phyloP scores from a whole-genome alignment of 2,888 invertebrate genomes.

The Eudemis profundana region DNA sequence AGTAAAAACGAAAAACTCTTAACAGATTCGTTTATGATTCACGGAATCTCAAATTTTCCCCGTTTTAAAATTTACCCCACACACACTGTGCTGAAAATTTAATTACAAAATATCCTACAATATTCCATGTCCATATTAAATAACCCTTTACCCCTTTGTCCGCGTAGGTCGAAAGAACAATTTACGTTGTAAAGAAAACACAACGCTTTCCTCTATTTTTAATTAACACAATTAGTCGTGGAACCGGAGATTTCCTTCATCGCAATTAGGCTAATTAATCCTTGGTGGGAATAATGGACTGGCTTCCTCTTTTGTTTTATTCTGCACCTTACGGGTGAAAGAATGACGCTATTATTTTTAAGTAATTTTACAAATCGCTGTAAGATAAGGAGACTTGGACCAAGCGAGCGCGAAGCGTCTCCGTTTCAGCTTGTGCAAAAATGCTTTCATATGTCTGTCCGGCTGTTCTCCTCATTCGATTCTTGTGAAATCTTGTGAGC shows the following conservation, averaged over 20 bases:
- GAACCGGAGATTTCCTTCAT: slow-evolving; percentile 22
- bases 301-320: slow-evolving; percentile 1
- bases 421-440: too few relatives aligned
- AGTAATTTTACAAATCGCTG: slow-evolving; percentile 7
- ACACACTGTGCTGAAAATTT: slow-evolving; percentile 2
- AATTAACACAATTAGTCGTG: slow-evolving; percentile 36
- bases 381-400: too few relatives aligned
- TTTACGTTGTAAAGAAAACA: slow-evolving; percentile 31
- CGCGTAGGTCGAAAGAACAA: slow-evolving; percentile 29
- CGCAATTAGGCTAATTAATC: slow-evolving; percentile 35
- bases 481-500: too few relatives aligned
- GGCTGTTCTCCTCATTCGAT: too few relatives aligned
- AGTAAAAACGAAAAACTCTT: too few relatives aligned
- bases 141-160: slow-evolving; percentile 8
- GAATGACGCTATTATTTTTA: neutral
- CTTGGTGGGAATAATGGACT: neutral
- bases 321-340: neutral
- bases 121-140: slow-evolving; percentile 13
- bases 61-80: too few relatives aligned
- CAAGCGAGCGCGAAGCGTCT: too few relatives aligned
- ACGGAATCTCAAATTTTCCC: too few relatives aligned
- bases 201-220: slow-evolving; percentile 31
- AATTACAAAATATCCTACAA: slow-evolving; percentile 15
- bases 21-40: too few relatives aligned
- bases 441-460: too few relatives aligned